Percentiles rank a stretch among this genome's conserved stretches.
Evolutionary conservation across 2,797 vertebrate species (phyloP).

Genomic region (Sphaeramia orbicularis): DNA sequence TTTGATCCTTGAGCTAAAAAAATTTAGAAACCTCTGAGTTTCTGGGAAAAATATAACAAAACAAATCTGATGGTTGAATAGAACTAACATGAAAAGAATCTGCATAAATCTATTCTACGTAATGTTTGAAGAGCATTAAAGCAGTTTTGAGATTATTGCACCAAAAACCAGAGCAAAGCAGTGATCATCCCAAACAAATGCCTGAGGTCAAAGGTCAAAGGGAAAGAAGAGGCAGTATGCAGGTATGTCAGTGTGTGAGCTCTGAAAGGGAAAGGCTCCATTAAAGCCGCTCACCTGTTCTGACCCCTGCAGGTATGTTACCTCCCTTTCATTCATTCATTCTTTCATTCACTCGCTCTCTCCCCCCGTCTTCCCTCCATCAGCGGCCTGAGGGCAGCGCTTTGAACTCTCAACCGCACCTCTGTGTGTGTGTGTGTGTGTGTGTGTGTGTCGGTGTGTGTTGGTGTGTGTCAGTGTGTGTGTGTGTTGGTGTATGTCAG

Average conservation of each 20-base stretch:
- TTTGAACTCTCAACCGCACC: conserved; percentile 78
- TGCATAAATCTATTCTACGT: too few relatives aligned
- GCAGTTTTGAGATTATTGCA: not conserved
- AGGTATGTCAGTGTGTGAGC: conserved; percentile 37
- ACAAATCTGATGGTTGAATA: too few relatives aligned
- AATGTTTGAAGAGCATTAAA: not conserved
- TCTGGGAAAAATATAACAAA: too few relatives aligned
- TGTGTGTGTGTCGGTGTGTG: too few relatives aligned
- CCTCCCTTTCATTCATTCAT: conserved; percentile 80
- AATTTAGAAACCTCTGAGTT: too few relatives aligned
- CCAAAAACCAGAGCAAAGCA: not conserved
- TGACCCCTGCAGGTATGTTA: conserved; percentile 80
- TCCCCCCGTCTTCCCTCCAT: conserved; percentile 64
- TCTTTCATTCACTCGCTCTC: conserved; percentile 69
- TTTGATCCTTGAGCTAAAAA: too few relatives aligned
- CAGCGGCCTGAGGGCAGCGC: conserved; percentile 60
- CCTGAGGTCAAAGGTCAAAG: conserved; percentile 42
- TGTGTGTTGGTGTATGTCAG: conserved; percentile 20
- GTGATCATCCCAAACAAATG: conserved; percentile 6
- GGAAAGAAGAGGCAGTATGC: conserved; percentile 58
- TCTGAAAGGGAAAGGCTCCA: conserved; percentile 83
- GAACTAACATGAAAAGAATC: too few relatives aligned
- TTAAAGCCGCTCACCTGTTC: conserved; percentile 80
- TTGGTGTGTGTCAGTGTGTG: too few relatives aligned
- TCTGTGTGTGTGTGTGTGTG: conserved; percentile 49